Evolutionary conservation across 2,888 invertebrate genomes (phyloP).

Genomic region (Oxystoma pomonae): DNA sequence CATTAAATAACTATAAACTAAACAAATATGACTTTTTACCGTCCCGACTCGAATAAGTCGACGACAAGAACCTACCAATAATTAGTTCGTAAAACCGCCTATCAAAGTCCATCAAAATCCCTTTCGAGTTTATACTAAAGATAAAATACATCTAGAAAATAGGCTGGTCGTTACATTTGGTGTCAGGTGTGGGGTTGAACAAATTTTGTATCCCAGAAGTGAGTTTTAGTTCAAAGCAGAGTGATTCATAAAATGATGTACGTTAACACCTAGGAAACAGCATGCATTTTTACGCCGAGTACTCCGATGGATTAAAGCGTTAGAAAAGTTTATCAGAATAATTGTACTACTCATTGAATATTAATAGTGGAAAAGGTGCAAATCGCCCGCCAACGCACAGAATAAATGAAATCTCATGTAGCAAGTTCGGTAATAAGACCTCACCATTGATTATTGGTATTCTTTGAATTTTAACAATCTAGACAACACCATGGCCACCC

Average conservation of each 20-base stretch:
- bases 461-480: background rate
- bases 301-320: background rate
- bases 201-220: background rate
- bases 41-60: too few relatives aligned
- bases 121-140: background rate
- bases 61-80: too few relatives aligned
- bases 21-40: too few relatives aligned
- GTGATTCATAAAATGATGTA: background rate
- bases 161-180: background rate
- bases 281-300: background rate
- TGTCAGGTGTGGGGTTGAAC: background rate
- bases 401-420: too few relatives aligned
- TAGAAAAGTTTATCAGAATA: background rate
- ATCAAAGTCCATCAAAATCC: too few relatives aligned
- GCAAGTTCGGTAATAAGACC: background rate
- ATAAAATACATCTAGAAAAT: slow-evolving; percentile 5
- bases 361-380: too few relatives aligned
- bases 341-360: background rate
- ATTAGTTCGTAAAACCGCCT: too few relatives aligned
- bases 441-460: background rate
- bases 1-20: too few relatives aligned
- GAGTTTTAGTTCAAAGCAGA: background rate
- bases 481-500: background rate
- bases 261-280: background rate
- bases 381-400: too few relatives aligned